Conservation (phyloP, 2,888 invertebrate species). For the Netelia melanura region DNA sequence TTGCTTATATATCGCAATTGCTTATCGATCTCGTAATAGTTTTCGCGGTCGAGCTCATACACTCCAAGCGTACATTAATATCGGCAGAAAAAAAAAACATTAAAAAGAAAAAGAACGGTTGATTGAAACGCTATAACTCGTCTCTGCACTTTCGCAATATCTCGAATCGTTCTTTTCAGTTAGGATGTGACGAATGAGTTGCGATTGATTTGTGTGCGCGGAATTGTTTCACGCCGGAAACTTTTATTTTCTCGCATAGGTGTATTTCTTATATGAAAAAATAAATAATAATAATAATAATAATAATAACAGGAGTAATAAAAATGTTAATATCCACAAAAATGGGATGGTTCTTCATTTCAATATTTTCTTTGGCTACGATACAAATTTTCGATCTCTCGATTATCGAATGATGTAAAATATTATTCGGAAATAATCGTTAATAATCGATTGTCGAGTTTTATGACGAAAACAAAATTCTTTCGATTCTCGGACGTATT, state of each 20-base stretch:
- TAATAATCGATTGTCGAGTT: no score
- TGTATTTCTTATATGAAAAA: background rate
- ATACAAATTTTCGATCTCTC: background rate
- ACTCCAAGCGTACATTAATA: background rate
- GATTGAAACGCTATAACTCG: conserved; percentile 2
- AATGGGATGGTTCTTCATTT: background rate
- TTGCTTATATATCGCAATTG: background rate
- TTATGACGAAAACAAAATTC: no score
- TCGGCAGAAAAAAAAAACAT: no score
- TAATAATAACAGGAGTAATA: no score
- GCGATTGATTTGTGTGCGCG: background rate
- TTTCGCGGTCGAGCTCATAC: conserved; percentile 1
- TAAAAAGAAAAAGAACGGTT: background rate
- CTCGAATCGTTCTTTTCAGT: background rate
- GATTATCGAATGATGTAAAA: background rate
- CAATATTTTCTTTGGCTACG: background rate
- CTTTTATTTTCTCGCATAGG: conserved; percentile 2
- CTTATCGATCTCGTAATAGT: background rate
- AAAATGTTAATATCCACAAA: background rate
- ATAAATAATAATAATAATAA: background rate
- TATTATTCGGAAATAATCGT: no score
- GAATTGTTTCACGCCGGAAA: conserved; percentile 6
- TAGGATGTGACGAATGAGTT: conserved; percentile 11
- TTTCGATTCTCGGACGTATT: no score
- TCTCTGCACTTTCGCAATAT: conserved; percentile 4